Base-by-base conservation (phyloP, 2,113 vertebrate species). In the Romanogobio albipinnatus region DNA sequence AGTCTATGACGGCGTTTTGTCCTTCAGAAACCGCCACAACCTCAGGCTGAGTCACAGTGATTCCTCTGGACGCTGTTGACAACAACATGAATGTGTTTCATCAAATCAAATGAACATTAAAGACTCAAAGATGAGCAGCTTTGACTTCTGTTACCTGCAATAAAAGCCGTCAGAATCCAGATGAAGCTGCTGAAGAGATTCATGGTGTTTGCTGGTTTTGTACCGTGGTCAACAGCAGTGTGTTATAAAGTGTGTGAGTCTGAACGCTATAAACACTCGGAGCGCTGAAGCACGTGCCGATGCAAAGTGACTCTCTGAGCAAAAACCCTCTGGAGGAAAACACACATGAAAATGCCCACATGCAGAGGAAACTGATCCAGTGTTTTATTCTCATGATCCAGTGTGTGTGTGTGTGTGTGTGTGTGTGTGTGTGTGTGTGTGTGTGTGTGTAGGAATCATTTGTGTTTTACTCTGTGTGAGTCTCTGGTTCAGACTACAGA, bases 191-290 rank as follows among this genome's bases (percentile, higher is more conserved):
- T 61, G n/a, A 68, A 68, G 64, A 68, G 29, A 68, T 68, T 68
- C 64, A 68, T 68, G 51, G 45, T 47, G 45, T 47, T 47, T 47
- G 10, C 24, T 62, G 59, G 59, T 11, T 64, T 11, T 64, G 61
- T 64, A 68, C 13, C 24, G 15, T 19, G 64, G 33, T 33, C 17
- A 68, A 68, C 64, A 36, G 64, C 64, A 3, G 24, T 68, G 64
- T 68, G 64, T 68, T 68, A 68, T 36, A 68, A 68, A 68, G 64
- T 68, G 64, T 68, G 33, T 68, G 64, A 68, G 26, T 68, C 64
- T 33, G 26, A 68, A 26, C n/a, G 64, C 33, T 68, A 68, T 68
- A 68, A 68, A 68, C 64, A 68, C 64, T 68, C 64, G 13, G 13
- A 68, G 26, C 29, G 33, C 64, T 68, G 64, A 68, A 68, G 29